Percentiles rank a stretch among this genome's conserved stretches.
phyloP scores from a whole-genome alignment of 1,140 invertebrate species.

The Agrypnia vestita region DNA sequence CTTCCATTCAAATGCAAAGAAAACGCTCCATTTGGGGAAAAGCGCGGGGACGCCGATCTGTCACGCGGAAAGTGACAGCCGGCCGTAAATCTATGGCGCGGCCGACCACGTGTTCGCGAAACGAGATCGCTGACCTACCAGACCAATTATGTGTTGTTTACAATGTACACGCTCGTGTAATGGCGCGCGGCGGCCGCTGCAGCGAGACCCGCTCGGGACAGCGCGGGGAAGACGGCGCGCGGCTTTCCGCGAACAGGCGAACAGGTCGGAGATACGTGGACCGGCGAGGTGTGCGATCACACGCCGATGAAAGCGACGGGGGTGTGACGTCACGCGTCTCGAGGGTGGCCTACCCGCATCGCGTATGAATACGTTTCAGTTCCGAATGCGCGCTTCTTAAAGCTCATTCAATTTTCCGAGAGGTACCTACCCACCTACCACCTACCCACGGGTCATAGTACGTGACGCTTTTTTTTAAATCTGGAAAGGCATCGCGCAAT shows the following conservation, averaged over 20 bases:
- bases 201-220: neutral
- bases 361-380: neutral
- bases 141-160: conserved; percentile 56
- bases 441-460: too few species aligned
- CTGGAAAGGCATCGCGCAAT: too few species aligned
- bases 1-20: conserved; percentile 9
- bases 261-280: conserved; percentile 4
- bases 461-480: too few species aligned
- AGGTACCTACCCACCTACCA: too few species aligned
- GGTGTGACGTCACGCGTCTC: conserved; percentile 27
- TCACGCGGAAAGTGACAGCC: conserved; percentile 46
- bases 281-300: conserved; percentile 30
- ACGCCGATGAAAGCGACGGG: conserved; percentile 31
- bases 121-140: conserved; percentile 57
- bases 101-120: conserved; percentile 54
- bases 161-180: neutral
- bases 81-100: conserved; percentile 35
- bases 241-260: conserved; percentile 16
- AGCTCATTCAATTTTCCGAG: too few species aligned
- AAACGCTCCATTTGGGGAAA: conserved; percentile 28
- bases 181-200: neutral
- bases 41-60: conserved; percentile 30
- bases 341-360: conserved; percentile 13
- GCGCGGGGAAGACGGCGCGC: conserved; percentile 3
- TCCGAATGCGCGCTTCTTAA: neutral